phyloP scores from a whole-genome alignment of 2,113 vertebrate genomes.

The human region DNA sequence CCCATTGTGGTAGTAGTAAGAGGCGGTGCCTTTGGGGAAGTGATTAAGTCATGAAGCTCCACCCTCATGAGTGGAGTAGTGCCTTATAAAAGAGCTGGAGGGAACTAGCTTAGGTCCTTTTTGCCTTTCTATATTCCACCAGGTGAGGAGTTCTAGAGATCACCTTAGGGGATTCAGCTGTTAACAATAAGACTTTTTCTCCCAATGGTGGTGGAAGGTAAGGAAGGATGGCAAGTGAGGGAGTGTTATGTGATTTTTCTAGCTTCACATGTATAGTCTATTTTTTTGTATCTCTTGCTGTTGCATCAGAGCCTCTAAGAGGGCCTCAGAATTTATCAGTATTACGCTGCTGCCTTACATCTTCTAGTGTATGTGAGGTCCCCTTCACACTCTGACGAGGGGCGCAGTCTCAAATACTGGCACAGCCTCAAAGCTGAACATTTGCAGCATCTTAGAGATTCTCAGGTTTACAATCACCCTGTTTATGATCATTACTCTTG shows the following conservation, averaged over 20 bases:
- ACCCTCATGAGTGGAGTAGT: background rate
- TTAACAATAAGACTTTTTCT: background rate
- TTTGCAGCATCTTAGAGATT: background rate
- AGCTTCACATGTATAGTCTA: background rate
- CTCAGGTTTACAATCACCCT: background rate
- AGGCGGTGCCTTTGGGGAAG: background rate
- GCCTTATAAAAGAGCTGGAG: background rate
- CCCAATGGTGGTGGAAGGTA: background rate
- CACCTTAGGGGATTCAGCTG: background rate
- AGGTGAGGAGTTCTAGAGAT: background rate
- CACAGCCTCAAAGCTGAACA: background rate
- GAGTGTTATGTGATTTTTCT: background rate
- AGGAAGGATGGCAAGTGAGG: background rate
- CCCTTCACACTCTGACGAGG: background rate
- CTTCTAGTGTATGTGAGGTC: background rate
- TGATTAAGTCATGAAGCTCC: background rate
- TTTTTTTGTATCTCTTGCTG: background rate
- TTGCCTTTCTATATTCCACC: background rate
- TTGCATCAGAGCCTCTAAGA: background rate
- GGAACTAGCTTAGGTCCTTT: background rate
- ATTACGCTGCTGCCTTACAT: background rate
- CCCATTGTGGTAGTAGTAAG: background rate
- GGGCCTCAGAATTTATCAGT: background rate
- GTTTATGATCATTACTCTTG: background rate
- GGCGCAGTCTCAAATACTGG: no score